Evolutionary conservation across 2,888 invertebrate species (phyloP), one percentile per base, ranked within the genome.

Genomic region (Synergus japonicus): DNA sequence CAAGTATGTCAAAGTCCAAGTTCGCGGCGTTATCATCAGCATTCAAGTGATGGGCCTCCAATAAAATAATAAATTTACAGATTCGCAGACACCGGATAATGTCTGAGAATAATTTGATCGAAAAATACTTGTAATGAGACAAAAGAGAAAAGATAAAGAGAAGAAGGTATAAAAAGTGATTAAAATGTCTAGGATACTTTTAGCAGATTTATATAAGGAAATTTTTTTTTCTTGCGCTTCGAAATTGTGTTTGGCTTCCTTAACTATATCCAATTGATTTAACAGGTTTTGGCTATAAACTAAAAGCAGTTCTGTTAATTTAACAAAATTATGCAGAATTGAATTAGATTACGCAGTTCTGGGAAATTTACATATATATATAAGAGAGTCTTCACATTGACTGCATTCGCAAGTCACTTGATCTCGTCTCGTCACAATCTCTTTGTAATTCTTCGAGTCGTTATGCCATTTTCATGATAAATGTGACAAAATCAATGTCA

Each of bases 1-100:
- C 54, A 73, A 73, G 73, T 73, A 54, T 54, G 73, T 54, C 73
- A 73, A 73, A 73, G 73, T 73, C 73, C 73, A 73, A 73, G 73
- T 73, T 73, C 73, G 73, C n/a, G 54, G 73, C 29, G 73, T 73
- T 73, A 73, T 73, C 73, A 73, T 49, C 37, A 73, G 49, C 54
- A 54, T 54, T 73, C 37, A 54, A 73, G 54, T 73, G 54, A 73
- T 54, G 73, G 54, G 73, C 49, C 54, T 49, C 5, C 22, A 12
- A 5, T 10, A 13, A 7, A n/a, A 49, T 37, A 54, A 54, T 54
- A 29, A 37, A 69, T 29, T 29, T 29, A 29, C 29, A 69, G 37
- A 37, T 37, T 49, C 15, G 3, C 49, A 73, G 29, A 49, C 37
- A 15, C 12, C 9, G 29, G 49, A 54, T 69, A 2, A 37, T 37